These are phyloP conservation scores for Dromius quadrimaculatus DNA, from an alignment of 2,888 invertebrate species.

Conservation along the genomic window DNA sequence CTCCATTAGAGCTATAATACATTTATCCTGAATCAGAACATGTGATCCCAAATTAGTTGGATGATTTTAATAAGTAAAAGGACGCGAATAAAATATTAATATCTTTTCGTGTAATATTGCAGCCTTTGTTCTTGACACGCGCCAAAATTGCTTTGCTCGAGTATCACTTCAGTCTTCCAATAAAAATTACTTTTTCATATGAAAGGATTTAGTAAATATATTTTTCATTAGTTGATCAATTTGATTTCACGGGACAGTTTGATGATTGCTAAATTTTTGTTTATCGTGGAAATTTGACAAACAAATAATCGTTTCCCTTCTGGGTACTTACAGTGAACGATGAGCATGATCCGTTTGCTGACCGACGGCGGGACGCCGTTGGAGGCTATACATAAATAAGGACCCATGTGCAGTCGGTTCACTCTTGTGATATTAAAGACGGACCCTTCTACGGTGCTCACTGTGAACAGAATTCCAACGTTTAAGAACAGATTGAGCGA, in stretches of 20 bases:
- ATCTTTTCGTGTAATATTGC: too few species aligned
- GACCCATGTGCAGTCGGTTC: conserved; percentile 83
- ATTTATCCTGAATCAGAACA: conserved; percentile 37
- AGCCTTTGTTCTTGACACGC: too few species aligned
- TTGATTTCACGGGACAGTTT: too few species aligned
- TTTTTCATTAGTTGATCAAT: too few species aligned
- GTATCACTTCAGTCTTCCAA: too few species aligned
- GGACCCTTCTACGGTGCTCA: conserved; percentile 75
- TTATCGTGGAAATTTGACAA: conserved; percentile 42
- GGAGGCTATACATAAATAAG: conserved; percentile 84
- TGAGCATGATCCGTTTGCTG: conserved; percentile 88
- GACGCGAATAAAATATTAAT: too few species aligned
- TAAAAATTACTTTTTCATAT: too few species aligned
- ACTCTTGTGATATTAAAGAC: conserved; percentile 77
- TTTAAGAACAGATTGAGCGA: conserved; percentile 30
- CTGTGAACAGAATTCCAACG: conserved; percentile 65
- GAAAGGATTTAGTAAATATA: too few species aligned
- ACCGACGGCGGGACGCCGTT: conserved; percentile 90
- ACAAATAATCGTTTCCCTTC: background rate
- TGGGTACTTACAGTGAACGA: conserved; percentile 80
- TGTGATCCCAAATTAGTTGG: too few species aligned
- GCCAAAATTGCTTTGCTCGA: too few species aligned
- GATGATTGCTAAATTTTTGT: too few species aligned
- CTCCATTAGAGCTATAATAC: background rate
- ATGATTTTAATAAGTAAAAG: too few species aligned